Evolutionary conservation across 2,888 invertebrate genomes (phyloP), one percentile per base, ranked within the genome.

Genomic region (Tribolium freemani): DNA sequence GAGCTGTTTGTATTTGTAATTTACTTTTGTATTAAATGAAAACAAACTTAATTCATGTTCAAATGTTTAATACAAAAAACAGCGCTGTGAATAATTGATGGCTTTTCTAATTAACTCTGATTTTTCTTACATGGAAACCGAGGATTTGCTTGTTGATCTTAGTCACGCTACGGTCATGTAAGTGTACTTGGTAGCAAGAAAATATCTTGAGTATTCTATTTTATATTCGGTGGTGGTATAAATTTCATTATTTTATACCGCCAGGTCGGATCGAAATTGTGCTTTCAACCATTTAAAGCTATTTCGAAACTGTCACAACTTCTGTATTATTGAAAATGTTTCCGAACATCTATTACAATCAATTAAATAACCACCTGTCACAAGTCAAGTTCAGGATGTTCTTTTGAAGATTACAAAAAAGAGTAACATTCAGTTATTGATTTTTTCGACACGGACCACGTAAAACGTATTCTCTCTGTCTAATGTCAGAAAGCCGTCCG

Each of bases 301-400:
- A 50, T 63, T 63, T 30, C 13, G 48, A 63, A 60, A 48, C 60
- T 60, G 60, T 48, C 48, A 21, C 48, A 50, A 63, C 63, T 48
- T 63, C 20, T 63, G 48, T 63, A 63, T 31, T 63, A 51, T 50
- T 51, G 63, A 63, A 63, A 63, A 50, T 30, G 50, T 63, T 63
- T 63, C 26, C 9, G 50, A 63, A 30, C 63, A 63, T 20, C 51
- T 63, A 48, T 63, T 63, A 63, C 48, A 20, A 63, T 63, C 63
- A 63, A 63, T 63, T 63, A 63, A 63, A 63, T 51, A 63, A 63
- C 63, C 63, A 63, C 63, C 51, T 48, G 63, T 63, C 63, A 63
- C 63, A 51, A 63, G 48, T 51, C 51, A 51, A 13, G 10, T 63
- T 48, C 31, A 6, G 48, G 48, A 60, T 45, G 45, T 60, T 26